phyloP scores from a whole-genome alignment of 2,888 invertebrate genomes.

The Conops quadrifasciatus region DNA sequence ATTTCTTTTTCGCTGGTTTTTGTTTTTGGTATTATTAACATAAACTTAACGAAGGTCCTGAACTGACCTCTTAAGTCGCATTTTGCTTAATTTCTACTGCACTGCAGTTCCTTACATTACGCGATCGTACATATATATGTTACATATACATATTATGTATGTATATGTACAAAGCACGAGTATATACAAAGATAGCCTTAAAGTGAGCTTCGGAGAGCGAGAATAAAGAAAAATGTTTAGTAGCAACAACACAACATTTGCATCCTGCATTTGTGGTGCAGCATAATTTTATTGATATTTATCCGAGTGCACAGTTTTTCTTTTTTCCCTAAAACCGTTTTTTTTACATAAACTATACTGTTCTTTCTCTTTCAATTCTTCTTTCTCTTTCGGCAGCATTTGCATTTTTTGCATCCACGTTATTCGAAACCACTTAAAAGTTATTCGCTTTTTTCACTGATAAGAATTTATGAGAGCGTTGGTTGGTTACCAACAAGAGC shows the following conservation, averaged over 20 bases:
- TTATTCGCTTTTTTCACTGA: constrained; percentile 3
- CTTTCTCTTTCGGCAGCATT: not conserved
- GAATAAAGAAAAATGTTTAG: not conserved
- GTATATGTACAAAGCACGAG: too few relatives aligned
- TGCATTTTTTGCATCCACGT: not conserved
- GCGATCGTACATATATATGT: too few relatives aligned
- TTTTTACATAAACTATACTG: not conserved
- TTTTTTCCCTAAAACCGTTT: too few relatives aligned
- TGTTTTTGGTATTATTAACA: not conserved
- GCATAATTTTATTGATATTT: constrained; percentile 14
- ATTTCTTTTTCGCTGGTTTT: not conserved
- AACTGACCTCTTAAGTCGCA: too few relatives aligned
- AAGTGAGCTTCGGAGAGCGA: not conserved
- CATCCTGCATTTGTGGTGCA: not conserved
- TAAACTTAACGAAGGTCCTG: too few relatives aligned
- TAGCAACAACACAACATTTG: too few relatives aligned
- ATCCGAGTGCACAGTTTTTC: not conserved
- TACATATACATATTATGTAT: too few relatives aligned
- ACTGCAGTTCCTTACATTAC: too few relatives aligned
- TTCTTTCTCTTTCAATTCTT: not conserved
- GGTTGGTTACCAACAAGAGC: constrained; percentile 6
- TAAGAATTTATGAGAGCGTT: constrained; percentile 5
- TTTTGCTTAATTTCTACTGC: too few relatives aligned
- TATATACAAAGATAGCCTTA: too few relatives aligned
- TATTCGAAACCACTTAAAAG: constrained; percentile 18